Percentiles rank a stretch among this genome's conserved stretches.
These are phyloP conservation scores for Melierax canorus DNA, from an alignment of 2,113 vertebrate species.

Conservation along the genomic window DNA sequence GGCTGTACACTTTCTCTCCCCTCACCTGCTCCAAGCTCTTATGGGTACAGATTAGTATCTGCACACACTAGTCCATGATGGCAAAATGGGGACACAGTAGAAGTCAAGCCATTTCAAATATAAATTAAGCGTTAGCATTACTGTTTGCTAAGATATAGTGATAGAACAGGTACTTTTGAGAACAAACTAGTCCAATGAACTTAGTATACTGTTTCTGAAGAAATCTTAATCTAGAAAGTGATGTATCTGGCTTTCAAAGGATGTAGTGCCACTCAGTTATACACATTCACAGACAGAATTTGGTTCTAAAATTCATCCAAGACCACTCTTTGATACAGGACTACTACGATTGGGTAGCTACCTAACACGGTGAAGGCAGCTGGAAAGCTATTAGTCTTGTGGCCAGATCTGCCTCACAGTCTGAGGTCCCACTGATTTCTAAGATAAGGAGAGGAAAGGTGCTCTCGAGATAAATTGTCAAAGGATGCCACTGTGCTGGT, in stretches of 20 bases:
- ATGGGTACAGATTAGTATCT: neutral
- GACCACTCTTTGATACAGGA: neutral
- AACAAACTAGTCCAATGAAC: neutral
- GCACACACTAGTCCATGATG: neutral
- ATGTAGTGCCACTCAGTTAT: neutral
- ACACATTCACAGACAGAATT: neutral
- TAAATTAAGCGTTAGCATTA: neutral
- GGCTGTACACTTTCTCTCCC: neutral
- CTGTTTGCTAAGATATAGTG: neutral
- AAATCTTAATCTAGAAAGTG: neutral
- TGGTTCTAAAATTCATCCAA: neutral
- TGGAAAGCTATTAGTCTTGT: neutral
- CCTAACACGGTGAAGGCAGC: neutral
- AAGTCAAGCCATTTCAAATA: neutral
- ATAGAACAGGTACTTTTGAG: neutral
- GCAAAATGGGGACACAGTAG: neutral
- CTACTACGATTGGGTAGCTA: neutral
- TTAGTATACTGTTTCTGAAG: neutral
- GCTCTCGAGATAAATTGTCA: neutral
- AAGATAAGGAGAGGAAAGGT: neutral
- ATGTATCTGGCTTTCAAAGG: neutral
- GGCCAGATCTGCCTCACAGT: neutral
- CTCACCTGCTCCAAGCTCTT: neutral
- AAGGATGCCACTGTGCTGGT: neutral
- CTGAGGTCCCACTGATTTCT: neutral